A percentile compares a stretch with the other conserved stretches of the same genome.
phyloP scores from a whole-genome alignment of 1,140 invertebrate species.

The Caenorhabditis tropicalis region DNA sequence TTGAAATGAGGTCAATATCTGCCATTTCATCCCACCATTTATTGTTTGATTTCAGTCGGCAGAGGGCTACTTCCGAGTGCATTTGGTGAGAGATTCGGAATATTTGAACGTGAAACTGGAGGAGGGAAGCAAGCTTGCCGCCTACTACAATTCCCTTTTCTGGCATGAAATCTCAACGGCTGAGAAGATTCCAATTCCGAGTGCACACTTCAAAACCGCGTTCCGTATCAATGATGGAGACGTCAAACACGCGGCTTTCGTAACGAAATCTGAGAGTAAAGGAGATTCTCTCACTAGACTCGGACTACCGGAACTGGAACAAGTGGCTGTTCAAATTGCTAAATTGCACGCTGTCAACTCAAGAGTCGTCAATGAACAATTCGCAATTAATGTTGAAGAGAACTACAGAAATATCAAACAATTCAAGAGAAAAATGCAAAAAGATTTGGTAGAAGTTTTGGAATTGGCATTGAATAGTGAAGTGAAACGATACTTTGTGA shows the following conservation, averaged over 20 bases:
- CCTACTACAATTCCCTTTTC: slow-evolving; percentile 40
- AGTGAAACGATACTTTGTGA: not conserved
- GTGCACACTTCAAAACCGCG: not conserved
- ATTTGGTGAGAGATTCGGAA: slow-evolving; percentile 1
- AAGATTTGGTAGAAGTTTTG: not conserved
- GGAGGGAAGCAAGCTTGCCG: slow-evolving; percentile 36
- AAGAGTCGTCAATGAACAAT: not conserved
- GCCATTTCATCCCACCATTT: not conserved
- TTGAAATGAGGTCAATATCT: not conserved
- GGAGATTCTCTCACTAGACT: not conserved
- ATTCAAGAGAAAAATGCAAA: not conserved
- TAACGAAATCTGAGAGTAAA: not conserved
- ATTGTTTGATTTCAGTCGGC: not conserved
- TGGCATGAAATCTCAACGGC: slow-evolving; percentile 31
- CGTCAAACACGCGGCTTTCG: not conserved
- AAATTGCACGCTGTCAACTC: slow-evolving; percentile 10
- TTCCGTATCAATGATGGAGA: not conserved
- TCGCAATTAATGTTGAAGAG: not conserved
- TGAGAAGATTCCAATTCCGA: slow-evolving; percentile 19
- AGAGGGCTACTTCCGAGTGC: slow-evolving; percentile 32
- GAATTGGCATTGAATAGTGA: not conserved
- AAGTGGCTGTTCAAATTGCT: not conserved
- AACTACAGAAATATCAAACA: not conserved
- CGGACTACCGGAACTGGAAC: not conserved
- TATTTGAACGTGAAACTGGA: slow-evolving; percentile 4